Evolutionary conservation across 2,113 vertebrate genomes (phyloP), one percentile per base, ranked within the genome.

Genomic region (Ibidorhyncha struthersii): DNA sequence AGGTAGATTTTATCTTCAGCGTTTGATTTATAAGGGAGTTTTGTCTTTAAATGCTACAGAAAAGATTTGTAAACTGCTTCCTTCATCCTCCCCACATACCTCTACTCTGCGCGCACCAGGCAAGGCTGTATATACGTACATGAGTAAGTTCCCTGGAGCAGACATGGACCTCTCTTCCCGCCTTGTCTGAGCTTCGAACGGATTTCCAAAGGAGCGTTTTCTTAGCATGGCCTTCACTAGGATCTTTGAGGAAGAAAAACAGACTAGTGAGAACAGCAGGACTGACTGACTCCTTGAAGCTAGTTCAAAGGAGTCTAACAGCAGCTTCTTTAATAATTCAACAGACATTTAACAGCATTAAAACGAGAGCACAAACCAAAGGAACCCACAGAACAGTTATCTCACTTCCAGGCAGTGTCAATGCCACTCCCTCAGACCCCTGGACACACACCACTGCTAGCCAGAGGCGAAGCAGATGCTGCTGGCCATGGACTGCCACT

Each of bases 151-250:
- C 79, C 99, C 99, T 2, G 99, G 99, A 9, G 99, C 99, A 32
- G 99, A 99, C 99, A 99, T 99, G 86, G 99, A 99, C 22, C 99
- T 96, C 97, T 99, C 99, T 95, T 99, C 99, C 80, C 98, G 97
- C 79, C 99, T 98, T 21, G 98, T 97, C 21, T 99, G 99, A 38
- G 98, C 98, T 96, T 99, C 99, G 3, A 99, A 99, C 0, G 99
- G 99, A 87, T 99, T 99, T 55, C 99, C 99, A 95, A 99, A 99
- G 91, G 99, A 99, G 52, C 99, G 99, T 90, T 99, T 99, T 72
- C 99, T 98, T 56, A 99, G 97, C 99, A 99, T 99, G 94, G 99
- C 99, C 96, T 99, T 99, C 43, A 99, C 99, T 62, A 99, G 95
- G 97, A 99, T 99, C 99, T 99, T 96, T 41, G 63, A 59, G 65